These are phyloP conservation scores for Chlorocebus sabaeus DNA, from an alignment of 2,113 vertebrate genomes.

Conservation along the genomic window DNA sequence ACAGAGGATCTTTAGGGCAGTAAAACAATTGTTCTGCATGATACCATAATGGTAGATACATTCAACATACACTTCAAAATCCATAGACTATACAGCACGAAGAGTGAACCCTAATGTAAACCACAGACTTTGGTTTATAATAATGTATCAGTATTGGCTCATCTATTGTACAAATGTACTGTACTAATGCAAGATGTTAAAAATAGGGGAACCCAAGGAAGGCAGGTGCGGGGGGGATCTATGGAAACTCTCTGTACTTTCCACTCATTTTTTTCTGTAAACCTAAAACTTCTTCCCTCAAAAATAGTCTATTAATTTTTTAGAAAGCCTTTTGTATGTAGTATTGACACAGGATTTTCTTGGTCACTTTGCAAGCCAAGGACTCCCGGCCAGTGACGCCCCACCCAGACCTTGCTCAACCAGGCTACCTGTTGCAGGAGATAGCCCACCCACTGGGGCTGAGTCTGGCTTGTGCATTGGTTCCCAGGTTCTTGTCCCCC, in stretches of 20 bases:
- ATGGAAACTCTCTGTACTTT: not conserved
- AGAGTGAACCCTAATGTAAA: too few relatives aligned
- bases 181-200: not conserved
- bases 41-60: not conserved
- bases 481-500: too few relatives aligned
- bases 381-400: fast-evolving
- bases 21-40: not conserved
- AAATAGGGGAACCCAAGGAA: not conserved
- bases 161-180: not conserved
- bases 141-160: not conserved
- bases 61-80: not conserved
- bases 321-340: not conserved
- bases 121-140: not conserved
- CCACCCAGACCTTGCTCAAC: too few relatives aligned
- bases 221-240: not conserved
- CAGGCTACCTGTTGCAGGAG: too few relatives aligned
- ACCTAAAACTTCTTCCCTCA: not conserved
- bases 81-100: not conserved
- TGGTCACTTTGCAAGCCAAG: too few relatives aligned
- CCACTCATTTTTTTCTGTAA: not conserved
- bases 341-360: too few relatives aligned
- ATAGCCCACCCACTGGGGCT: too few relatives aligned
- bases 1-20: not conserved
- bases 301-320: not conserved
- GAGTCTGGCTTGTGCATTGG: too few relatives aligned